Percentiles rank a stretch among this genome's conserved stretches.
Evolutionary conservation across 2,113 vertebrate genomes (phyloP).

Genomic region (Callipepla californica): DNA sequence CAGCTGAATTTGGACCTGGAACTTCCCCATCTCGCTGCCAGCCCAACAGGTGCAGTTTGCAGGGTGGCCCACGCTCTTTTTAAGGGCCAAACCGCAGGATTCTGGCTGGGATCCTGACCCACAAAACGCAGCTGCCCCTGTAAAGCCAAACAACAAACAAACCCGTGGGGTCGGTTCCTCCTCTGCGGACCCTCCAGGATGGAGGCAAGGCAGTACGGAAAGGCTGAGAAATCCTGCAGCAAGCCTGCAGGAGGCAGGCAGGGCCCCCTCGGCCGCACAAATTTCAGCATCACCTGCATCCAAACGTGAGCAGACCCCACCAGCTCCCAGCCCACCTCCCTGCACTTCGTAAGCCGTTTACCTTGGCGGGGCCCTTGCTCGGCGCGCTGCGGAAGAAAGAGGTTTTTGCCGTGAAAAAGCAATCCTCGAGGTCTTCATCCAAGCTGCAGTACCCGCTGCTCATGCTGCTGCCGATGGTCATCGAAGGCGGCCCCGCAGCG

Average conservation of each 20-base stretch:
- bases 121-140: fast-evolving
- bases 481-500: slow-evolving; percentile 18
- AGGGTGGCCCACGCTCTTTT: fast-evolving
- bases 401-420: slow-evolving; percentile 96
- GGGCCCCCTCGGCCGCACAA: fast-evolving
- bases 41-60: not conserved
- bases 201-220: fast-evolving
- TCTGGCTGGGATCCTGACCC: not conserved
- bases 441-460: slow-evolving; percentile 97
- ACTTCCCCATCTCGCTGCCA: not conserved
- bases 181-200: not conserved
- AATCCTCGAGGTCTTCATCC: slow-evolving; percentile 95
- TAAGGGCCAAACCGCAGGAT: not conserved
- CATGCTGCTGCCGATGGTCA: slow-evolving; percentile 88
- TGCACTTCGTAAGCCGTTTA: slow-evolving; percentile 69
- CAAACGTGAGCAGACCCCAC: not conserved
- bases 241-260: not conserved
- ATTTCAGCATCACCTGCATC: not conserved
- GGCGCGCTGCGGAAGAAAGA: slow-evolving; percentile 86
- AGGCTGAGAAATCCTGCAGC: not conserved
- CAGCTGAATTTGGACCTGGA: not conserved
- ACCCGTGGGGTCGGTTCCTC: not conserved
- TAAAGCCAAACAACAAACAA: not conserved
- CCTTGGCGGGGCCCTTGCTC: slow-evolving; percentile 82
- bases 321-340: not conserved